Percentiles rank a stretch among this genome's conserved stretches.
phyloP scores from a whole-genome alignment of 2,113 vertebrate genomes.

The Monarcha castaneiventris region DNA sequence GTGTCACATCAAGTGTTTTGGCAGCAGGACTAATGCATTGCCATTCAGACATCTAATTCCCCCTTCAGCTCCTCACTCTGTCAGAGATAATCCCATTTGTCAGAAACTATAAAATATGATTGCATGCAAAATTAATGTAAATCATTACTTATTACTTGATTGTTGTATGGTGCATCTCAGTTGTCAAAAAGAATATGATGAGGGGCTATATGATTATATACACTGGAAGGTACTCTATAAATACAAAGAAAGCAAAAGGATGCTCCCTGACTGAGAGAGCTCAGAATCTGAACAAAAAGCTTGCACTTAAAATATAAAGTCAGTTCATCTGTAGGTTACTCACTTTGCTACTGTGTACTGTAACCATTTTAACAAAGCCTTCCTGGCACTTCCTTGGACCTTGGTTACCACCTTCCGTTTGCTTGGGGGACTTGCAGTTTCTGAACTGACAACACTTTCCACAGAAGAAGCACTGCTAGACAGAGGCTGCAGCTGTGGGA shows the following conservation, averaged over 20 bases:
- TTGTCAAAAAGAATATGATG: not conserved
- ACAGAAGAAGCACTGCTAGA: constrained; percentile 89
- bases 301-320: not conserved
- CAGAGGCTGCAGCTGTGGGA: constrained; percentile 84
- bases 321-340: not conserved
- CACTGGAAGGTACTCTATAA: not conserved
- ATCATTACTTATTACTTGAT: not conserved
- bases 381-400: constrained; percentile 88
- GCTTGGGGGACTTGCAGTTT: constrained; percentile 88
- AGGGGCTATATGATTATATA: not conserved
- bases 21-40: not conserved
- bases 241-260: not conserved
- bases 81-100: not conserved
- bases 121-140: not conserved
- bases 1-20: not conserved
- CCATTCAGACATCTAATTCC: not conserved
- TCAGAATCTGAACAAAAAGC: not conserved
- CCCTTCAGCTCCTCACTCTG: not conserved
- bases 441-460: constrained; percentile 87
- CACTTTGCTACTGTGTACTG: constrained; percentile 92
- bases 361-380: constrained; percentile 93
- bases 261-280: not conserved
- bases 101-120: not conserved
- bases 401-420: constrained; percentile 88
- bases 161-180: not conserved